Evolutionary conservation across 2,797 vertebrate species (phyloP).

Genomic region (Acanthis flammea): DNA sequence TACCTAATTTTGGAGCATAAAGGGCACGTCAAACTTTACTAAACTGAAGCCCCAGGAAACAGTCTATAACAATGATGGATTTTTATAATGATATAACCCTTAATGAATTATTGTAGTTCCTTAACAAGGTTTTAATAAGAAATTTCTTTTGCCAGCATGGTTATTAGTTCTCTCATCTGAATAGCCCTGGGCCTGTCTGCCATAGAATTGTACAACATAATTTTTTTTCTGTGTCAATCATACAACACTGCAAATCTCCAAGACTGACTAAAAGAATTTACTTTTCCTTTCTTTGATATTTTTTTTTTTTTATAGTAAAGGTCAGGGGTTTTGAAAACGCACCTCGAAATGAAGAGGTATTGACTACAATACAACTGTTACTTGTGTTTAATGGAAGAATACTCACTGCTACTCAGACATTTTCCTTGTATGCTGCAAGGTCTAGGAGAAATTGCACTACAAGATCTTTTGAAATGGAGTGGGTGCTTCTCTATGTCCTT

Average conservation of each 20-base stretch:
- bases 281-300: not conserved
- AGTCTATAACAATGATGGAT: constrained; percentile 64
- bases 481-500: not conserved
- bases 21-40: constrained; percentile 70
- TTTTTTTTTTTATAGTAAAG: not conserved
- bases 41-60: constrained; percentile 53
- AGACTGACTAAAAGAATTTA: constrained; percentile 46
- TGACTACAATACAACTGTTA: not conserved
- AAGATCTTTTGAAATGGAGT: not conserved
- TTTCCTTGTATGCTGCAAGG: not conserved
- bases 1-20: constrained; percentile 66
- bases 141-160: constrained; percentile 59
- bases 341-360: constrained; percentile 27
- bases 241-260: constrained; percentile 17
- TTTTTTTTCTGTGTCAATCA: constrained; percentile 72
- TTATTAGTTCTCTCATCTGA: constrained; percentile 69
- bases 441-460: not conserved
- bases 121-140: constrained; percentile 74
- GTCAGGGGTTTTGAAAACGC: not conserved
- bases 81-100: constrained; percentile 74
- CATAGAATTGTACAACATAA: constrained; percentile 56
- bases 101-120: constrained; percentile 73
- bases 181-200: constrained; percentile 61
- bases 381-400: constrained; percentile 9
- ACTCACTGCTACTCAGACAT: not conserved